Conservation (phyloP, 2,113 vertebrate genomes). For the Nettapus auritus region DNA sequence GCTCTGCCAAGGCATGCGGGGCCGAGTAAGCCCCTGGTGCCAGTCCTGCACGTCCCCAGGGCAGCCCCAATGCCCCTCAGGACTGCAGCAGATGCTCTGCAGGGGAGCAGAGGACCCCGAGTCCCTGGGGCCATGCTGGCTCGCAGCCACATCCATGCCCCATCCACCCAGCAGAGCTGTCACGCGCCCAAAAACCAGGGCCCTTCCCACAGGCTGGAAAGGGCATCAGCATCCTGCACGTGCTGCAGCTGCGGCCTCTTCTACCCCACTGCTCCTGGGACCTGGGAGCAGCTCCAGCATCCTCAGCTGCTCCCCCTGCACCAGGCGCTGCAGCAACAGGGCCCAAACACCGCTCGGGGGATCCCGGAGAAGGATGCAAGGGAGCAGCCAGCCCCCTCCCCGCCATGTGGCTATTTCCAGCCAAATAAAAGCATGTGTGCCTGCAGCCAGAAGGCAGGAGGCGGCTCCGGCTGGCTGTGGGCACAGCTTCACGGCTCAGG, state of each 20-base stretch:
- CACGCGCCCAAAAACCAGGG: accelerated
- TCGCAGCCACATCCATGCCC: neutral
- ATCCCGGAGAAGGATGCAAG: neutral
- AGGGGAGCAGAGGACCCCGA: too few species aligned
- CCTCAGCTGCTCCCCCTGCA: neutral
- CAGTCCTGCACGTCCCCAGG: too few species aligned
- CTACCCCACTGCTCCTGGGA: accelerated
- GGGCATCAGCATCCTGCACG: accelerated
- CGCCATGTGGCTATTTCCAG: neutral
- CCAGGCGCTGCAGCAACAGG: neutral
- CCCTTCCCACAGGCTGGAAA: neutral
- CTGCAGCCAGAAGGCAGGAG: accelerated
- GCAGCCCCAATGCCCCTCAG: neutral
- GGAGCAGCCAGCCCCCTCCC: neutral
- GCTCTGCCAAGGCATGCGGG: neutral
- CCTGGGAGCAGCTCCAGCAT: neutral
- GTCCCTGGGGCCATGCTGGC: too few species aligned
- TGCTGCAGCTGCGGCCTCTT: neutral
- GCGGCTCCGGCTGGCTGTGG: neutral
- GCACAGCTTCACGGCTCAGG: neutral
- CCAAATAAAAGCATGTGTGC: neutral
- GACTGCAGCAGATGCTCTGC: too few species aligned
- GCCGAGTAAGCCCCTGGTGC: neutral
- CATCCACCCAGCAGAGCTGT: accelerated
- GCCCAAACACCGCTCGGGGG: neutral